Evolutionary conservation across 2,113 vertebrate genomes (phyloP), one percentile per base, ranked within the genome.

Genomic region (Bos indicus): DNA sequence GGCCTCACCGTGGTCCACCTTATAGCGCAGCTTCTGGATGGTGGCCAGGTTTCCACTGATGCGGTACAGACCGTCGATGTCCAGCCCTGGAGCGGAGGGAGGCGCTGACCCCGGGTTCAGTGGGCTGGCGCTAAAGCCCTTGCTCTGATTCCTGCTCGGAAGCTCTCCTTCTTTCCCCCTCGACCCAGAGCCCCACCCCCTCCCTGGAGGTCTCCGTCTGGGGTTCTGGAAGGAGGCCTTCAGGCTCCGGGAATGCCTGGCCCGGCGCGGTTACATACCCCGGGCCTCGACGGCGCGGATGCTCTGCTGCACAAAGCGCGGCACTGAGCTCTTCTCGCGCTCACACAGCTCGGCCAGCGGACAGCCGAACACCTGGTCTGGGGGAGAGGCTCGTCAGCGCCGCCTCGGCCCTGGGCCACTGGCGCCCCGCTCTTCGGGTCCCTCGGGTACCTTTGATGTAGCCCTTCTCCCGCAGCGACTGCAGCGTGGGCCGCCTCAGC

Each of bases 291-390:
- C 99, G 0, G 99, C 98, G 59, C 95, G 98, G 97, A 99, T 99
- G 97, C 99, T 99, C 95, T 99, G 99, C 93, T 99, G 99, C 91
- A 99, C 99, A 26, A 99, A 99, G 92, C 96, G 98, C 0, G 99
- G 99, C 78, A 99, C 99, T 0, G 98, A 98, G 60, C 98, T 98
- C 83, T 86, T 99, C 98, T 99, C 99, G 25, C 99, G 99, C 33
- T 98, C 98, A 0, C 99, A 99, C 95, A 99, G 98, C 0, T 67
- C 98, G 33, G 98, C 98, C 96, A 99, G 98, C 2, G 99, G 96
- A 93, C 99, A 99, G 64, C 99, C 99, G 51, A 99, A 99, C 81
- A 99, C 99, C 89, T 99, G 99, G 90, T 99, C 99, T 99, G 94
- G 62, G 97, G 85, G 81, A 95, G 77, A 95, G 0, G 90, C 48